Percentiles rank a stretch among this genome's conserved stretches.
These are phyloP conservation scores for Epinephelus coioides DNA, from an alignment of 2,797 vertebrate species.

Conservation along the genomic window DNA sequence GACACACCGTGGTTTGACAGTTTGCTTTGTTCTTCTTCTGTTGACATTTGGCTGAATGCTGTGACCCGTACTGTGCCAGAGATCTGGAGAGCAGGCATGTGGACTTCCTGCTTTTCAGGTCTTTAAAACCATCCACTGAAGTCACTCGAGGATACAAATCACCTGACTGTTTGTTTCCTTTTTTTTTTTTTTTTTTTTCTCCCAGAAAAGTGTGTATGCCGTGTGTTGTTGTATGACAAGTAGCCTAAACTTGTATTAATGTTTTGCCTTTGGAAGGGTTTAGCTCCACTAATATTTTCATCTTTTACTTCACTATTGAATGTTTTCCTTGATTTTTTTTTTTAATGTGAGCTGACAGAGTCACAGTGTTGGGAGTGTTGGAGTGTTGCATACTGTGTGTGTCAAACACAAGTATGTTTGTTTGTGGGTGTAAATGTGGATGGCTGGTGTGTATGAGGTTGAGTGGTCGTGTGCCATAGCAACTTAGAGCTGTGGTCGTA, in stretches of 20 bases:
- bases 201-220: conserved; percentile 42
- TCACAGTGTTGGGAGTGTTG: conserved; percentile 42
- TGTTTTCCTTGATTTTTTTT: conserved; percentile 59
- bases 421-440: conserved; percentile 26
- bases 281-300: conserved; percentile 69
- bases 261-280: conserved; percentile 70
- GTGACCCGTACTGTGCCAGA: conserved; percentile 32
- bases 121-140: conserved; percentile 52
- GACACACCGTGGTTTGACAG: conserved; percentile 14
- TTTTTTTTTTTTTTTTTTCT: not conserved
- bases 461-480: conserved; percentile 54
- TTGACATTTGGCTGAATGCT: conserved; percentile 40
- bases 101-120: conserved; percentile 24
- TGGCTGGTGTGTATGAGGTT: conserved; percentile 35
- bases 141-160: conserved; percentile 22
- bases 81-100: conserved; percentile 12
- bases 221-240: conserved; percentile 57
- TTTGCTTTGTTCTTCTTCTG: not conserved
- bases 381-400: conserved; percentile 44
- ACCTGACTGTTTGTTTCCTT: conserved; percentile 7
- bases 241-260: conserved; percentile 61
- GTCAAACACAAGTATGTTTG: conserved; percentile 36
- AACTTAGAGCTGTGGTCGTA: conserved; percentile 56
- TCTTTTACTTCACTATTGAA: conserved; percentile 69
- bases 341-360: conserved; percentile 66